Percentiles rank a stretch among this genome's conserved stretches.
Evolutionary conservation across 2,888 invertebrate species (phyloP).

Genomic region (Palloptera scutellata): DNA sequence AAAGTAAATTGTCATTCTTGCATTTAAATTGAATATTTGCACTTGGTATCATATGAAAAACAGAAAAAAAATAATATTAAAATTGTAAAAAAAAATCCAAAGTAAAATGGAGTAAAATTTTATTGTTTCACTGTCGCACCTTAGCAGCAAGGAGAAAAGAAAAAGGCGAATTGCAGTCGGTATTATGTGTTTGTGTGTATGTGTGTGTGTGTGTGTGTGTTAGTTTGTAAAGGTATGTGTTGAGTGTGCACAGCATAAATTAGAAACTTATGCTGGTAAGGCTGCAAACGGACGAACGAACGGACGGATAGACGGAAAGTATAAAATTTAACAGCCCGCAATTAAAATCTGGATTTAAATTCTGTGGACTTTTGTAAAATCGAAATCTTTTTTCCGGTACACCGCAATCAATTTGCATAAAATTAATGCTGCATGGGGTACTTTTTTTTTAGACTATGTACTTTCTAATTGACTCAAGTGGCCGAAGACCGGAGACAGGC

Average conservation of each 20-base stretch:
- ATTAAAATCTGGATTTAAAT: slow-evolving; percentile 35
- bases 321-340: slow-evolving; percentile 37
- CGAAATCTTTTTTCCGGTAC: neutral
- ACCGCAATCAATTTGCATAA: slow-evolving; percentile 22
- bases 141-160: neutral
- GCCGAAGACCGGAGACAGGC: neutral
- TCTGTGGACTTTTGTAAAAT: neutral
- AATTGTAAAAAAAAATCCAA: neutral
- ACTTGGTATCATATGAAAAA: slow-evolving; percentile 6
- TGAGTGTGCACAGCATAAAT: neutral
- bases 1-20: slow-evolving; percentile 20
- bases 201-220: neutral
- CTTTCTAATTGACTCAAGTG: neutral
- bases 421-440: neutral
- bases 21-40: slow-evolving; percentile 38
- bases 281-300: neutral
- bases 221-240: neutral
- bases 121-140: neutral
- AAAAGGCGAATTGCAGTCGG: neutral
- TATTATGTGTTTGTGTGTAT: too few relatives aligned
- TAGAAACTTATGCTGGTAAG: neutral
- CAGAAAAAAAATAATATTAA: neutral
- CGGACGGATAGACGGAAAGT: neutral
- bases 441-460: slow-evolving; percentile 8
- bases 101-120: neutral